phyloP scores from a whole-genome alignment of 1,140 invertebrate species.

The Cyrtorhinus lividipennis region DNA sequence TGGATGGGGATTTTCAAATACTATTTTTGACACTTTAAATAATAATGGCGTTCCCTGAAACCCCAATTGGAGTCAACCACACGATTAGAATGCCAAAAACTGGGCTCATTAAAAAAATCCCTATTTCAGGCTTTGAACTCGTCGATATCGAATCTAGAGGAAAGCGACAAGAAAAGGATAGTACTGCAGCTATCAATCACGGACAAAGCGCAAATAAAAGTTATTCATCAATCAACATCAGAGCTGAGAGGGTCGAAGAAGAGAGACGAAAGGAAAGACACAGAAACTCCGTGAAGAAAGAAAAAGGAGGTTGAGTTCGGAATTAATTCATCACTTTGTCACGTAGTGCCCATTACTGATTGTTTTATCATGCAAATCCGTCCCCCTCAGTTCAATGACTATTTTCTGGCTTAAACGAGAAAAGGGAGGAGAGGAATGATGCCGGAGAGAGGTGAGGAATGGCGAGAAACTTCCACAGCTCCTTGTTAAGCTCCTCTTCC shows the following conservation, averaged over 20 bases:
- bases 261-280: neutral
- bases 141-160: too few species aligned
- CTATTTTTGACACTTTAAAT: too few species aligned
- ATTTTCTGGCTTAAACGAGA: neutral
- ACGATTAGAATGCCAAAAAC: too few species aligned
- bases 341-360: constrained; percentile 1
- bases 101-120: too few species aligned
- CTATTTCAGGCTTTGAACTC: too few species aligned
- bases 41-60: too few species aligned
- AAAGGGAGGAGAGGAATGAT: neutral
- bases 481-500: constrained; percentile 5
- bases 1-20: too few species aligned
- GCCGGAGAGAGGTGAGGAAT: neutral
- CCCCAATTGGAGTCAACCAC: too few species aligned
- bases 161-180: neutral
- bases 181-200: neutral
- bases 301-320: neutral
- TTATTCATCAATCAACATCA: constrained; percentile 6
- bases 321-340: constrained; percentile 10
- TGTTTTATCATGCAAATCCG: constrained; percentile 8
- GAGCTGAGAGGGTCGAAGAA: neutral
- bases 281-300: neutral
- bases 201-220: neutral
- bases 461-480: neutral
- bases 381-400: constrained; percentile 1